A percentile compares a stretch with the other conserved stretches of the same genome.
These are phyloP conservation scores for Anastrepha obliqua DNA, from an alignment of 1,140 invertebrate species.

Conservation along the genomic window DNA sequence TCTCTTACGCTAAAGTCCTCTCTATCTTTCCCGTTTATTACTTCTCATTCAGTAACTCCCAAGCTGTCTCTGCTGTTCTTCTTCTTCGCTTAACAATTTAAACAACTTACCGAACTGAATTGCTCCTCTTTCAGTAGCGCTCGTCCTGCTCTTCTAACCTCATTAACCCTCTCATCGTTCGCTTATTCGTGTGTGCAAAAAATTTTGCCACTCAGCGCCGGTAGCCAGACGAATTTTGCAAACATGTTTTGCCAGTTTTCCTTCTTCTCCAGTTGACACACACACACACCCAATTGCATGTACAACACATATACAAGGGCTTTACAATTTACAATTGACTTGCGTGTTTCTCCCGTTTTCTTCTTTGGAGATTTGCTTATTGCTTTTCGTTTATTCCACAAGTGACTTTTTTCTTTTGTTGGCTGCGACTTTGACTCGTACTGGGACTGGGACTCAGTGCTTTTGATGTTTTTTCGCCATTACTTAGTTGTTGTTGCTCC, in stretches of 20 bases:
- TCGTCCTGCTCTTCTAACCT: neutral
- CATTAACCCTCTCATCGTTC: neutral
- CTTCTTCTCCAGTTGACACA: slow-evolving; percentile 16
- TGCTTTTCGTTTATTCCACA: neutral
- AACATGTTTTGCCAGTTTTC: slow-evolving; percentile 21
- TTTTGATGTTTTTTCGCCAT: slow-evolving; percentile 31
- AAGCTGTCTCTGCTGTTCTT: neutral
- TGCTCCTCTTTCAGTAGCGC: no score
- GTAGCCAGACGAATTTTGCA: neutral
- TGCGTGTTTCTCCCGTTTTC: slow-evolving; percentile 31
- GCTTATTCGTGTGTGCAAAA: neutral
- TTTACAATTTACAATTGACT: neutral
- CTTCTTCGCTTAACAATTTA: neutral
- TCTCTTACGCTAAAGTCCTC: neutral
- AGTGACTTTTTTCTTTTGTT: neutral
- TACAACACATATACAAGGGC: neutral
- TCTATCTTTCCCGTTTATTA: neutral
- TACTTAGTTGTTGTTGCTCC: slow-evolving; percentile 49
- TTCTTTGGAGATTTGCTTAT: slow-evolving; percentile 18
- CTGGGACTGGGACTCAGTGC: neutral
- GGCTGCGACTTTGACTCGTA: neutral
- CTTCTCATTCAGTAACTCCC: slow-evolving; percentile 5
- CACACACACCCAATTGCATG: neutral
- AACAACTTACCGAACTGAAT: neutral
- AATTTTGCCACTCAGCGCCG: neutral